Evolutionary conservation across 2,888 invertebrate species (phyloP), one percentile per base, ranked within the genome.

Genomic region (Ceraclea dissimilis): DNA sequence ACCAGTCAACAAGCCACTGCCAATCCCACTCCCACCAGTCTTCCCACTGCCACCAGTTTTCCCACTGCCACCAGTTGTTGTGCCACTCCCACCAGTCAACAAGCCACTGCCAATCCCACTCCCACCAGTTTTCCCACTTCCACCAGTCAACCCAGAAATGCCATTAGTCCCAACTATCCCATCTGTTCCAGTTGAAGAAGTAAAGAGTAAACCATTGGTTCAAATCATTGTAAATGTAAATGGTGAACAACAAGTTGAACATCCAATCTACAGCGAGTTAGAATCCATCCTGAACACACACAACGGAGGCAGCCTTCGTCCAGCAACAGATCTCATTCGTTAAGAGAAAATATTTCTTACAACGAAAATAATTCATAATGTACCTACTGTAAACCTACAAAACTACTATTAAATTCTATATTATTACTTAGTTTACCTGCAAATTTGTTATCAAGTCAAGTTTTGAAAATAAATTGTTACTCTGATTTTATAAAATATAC

Each of bases 221-320:
- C 52, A 56, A 21, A 52, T 56, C 49, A 56, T 56, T 49, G 49
- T 56, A 22, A 56, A 56, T 47, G 19, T 34, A 6, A 8, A 18
- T 10, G 47, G 47, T 6, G 18, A 18, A 19, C 19, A 47, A 47
- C 18, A 10, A 6, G 4, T 6, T 2, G 4, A 2, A 10, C 19
- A n/a, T 13, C 47, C 47, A 18, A 4, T 43, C 43, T 4, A 8
- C 17, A 13, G 13, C 13, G 43, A 43, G 13, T 17, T 43, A 5
- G 5, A n/a, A 4, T 17, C n/a, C 16, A 43, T 43, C 43, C 17
- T 43, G 43, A 43, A 43, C 43, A 8, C 43, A 5, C 13, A 8
- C 43, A 43, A 43, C 13, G 43, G 43, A 43, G 43, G 17, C 43
- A 43, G 43, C 13, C 5, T 5, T 5, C 43, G 43, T 17, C 43